Percentiles rank a stretch among this genome's conserved stretches.
Conservation (phyloP, 1,140 invertebrate species). For the Drosophila paulistorum region DNA sequence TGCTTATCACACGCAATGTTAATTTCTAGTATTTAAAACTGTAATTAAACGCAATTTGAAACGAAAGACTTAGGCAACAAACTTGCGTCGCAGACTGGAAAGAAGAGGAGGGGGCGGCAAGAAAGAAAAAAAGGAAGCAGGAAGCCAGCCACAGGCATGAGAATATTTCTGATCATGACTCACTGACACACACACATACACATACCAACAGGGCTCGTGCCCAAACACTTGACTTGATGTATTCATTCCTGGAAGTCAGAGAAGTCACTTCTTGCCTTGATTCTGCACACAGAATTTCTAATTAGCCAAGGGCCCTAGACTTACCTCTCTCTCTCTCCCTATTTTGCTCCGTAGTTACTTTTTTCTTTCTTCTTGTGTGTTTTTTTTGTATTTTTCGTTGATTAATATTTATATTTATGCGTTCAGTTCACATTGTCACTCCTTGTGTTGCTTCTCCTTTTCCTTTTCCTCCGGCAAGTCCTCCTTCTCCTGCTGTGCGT, state of each 20-base stretch:
- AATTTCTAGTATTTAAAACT: slow-evolving; percentile 77
- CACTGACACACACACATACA: slow-evolving; percentile 15
- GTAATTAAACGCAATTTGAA: slow-evolving; percentile 79
- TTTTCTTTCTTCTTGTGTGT: no score
- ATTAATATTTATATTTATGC: slow-evolving; percentile 9
- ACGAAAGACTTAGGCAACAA: slow-evolving; percentile 77
- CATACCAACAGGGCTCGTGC: slow-evolving; percentile 62
- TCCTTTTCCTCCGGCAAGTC: neutral
- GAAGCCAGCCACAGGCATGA: slow-evolving; percentile 63
- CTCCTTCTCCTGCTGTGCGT: slow-evolving; percentile 10
- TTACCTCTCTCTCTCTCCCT: slow-evolving; percentile 3
- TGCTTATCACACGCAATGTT: slow-evolving; percentile 69
- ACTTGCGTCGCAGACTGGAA: slow-evolving; percentile 30
- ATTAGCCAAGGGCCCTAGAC: slow-evolving; percentile 48
- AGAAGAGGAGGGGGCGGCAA: neutral
- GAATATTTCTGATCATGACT: slow-evolving; percentile 63
- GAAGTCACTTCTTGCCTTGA: slow-evolving; percentile 34
- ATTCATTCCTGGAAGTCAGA: slow-evolving; percentile 55
- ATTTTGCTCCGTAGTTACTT: neutral
- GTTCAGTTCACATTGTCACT: slow-evolving; percentile 3
- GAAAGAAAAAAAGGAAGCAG: slow-evolving; percentile 65
- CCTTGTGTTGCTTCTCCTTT: slow-evolving; percentile 12
- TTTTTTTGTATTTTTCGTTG: neutral
- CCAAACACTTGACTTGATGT: slow-evolving; percentile 50
- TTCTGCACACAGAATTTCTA: slow-evolving; percentile 71